Evolutionary conservation across 2,888 invertebrate genomes (phyloP).

Genomic region (Dynastes maya): DNA sequence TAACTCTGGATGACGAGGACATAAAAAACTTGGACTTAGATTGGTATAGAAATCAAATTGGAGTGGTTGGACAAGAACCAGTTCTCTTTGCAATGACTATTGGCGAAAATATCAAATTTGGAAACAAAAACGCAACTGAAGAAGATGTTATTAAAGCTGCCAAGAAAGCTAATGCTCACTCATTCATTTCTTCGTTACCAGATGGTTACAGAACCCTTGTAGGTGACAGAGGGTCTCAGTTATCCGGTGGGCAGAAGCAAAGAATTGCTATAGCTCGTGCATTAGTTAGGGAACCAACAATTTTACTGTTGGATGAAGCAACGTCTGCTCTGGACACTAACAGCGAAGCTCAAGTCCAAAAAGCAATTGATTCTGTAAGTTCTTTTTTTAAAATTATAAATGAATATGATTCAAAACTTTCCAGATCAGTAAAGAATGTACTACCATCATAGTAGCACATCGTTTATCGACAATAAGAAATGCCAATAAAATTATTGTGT

Average conservation of each 20-base stretch:
- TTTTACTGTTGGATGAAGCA: constrained; percentile 88
- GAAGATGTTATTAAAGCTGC: constrained; percentile 81
- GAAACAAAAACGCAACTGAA: constrained; percentile 78
- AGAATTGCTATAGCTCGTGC: constrained; percentile 93
- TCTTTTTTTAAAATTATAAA: constrained; percentile 6
- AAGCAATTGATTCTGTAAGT: constrained; percentile 80
- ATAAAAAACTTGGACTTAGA: constrained; percentile 83
- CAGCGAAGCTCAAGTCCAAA: constrained; percentile 90
- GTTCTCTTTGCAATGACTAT: constrained; percentile 89
- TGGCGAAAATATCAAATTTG: constrained; percentile 87
- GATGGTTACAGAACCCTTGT: constrained; percentile 88
- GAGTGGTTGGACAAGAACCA: constrained; percentile 93
- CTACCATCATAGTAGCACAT: constrained; percentile 87
- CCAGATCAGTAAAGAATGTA: constrained; percentile 81
- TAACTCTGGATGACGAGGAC: constrained; percentile 79
- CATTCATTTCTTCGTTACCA: constrained; percentile 82
- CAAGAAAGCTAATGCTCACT: constrained; percentile 83
- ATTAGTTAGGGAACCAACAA: constrained; percentile 84
- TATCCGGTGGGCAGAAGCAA: constrained; percentile 94
- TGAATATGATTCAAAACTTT: constrained; percentile 46
- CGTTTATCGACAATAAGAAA: constrained; percentile 82
- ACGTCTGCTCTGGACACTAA: constrained; percentile 91
- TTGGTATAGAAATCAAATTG: constrained; percentile 86
- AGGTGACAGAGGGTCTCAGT: constrained; percentile 87
- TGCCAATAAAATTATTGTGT: constrained; percentile 82